Evolutionary conservation across 2,797 vertebrate genomes (phyloP).

Genomic region (Phylloscopus collybita): DNA sequence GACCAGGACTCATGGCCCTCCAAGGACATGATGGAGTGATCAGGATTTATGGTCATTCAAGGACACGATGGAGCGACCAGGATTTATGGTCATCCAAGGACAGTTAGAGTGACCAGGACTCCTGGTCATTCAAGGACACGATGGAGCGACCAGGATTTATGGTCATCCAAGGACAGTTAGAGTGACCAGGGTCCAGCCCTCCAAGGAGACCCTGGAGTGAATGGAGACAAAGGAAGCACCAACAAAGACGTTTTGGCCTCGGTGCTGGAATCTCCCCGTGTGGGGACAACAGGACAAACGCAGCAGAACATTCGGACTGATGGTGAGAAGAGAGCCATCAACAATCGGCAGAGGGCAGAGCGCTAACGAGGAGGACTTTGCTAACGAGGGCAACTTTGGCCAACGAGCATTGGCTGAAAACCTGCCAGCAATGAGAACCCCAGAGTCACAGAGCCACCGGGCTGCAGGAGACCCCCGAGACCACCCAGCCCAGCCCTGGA

Average conservation of each 20-base stretch:
- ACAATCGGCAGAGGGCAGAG: not conserved
- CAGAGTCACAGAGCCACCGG: too few relatives aligned
- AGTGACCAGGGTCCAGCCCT: fast-evolving
- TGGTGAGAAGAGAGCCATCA: fast-evolving
- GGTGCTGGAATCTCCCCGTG: not conserved
- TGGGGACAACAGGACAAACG: not conserved
- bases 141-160: too few relatives aligned
- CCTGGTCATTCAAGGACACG: fast-evolving
- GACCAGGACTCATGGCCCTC: not conserved
- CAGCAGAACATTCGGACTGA: fast-evolving
- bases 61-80: not conserved
- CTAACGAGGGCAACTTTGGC: not conserved
- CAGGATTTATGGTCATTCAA: not conserved
- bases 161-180: too few relatives aligned
- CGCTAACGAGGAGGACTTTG: fast-evolving
- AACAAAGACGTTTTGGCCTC: not conserved
- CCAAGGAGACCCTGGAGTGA: not conserved
- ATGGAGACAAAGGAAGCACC: not conserved
- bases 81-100: not conserved
- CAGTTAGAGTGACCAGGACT: not conserved
- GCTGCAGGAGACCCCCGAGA: not conserved
- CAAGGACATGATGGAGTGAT: too few relatives aligned
- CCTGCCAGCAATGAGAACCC: fast-evolving
- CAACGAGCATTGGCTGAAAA: too few relatives aligned
- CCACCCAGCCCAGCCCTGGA: not conserved